Evolutionary conservation across 92 coral and sea anemone genomes (phyloP).

Genomic region (Parazoanthus darwini): DNA sequence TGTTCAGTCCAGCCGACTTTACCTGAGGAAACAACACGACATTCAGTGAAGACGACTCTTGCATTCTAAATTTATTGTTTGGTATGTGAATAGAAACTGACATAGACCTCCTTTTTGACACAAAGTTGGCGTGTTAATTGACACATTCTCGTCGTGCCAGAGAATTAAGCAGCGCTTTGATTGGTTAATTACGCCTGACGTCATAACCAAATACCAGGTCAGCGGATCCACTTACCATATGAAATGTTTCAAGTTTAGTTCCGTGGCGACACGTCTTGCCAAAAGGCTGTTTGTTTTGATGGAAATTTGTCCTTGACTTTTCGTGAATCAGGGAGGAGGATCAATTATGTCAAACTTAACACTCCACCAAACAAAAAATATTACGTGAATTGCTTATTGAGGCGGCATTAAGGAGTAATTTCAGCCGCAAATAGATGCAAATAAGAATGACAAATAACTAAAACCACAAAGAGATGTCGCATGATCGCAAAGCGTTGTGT

Average conservation of each 20-base stretch:
- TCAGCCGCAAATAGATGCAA: constrained; percentile 18
- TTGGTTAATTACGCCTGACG: constrained; percentile 66
- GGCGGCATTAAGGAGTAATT: constrained; percentile 13
- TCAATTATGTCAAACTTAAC: not conserved
- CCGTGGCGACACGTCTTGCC: not conserved
- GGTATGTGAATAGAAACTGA: constrained; percentile 63
- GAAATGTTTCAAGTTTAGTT: not conserved
- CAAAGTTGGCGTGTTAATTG: constrained; percentile 78
- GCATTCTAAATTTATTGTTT: constrained; percentile 60
- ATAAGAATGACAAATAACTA: constrained; percentile 19
- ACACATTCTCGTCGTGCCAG: constrained; percentile 86
- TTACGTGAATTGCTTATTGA: constrained; percentile 27
- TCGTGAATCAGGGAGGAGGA: not conserved
- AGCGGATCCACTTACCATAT: constrained; percentile 47
- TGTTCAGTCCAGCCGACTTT: constrained; percentile 10
- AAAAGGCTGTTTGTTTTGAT: not conserved
- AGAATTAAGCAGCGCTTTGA: constrained; percentile 47
- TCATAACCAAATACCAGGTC: constrained; percentile 70
- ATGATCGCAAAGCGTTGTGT: not conserved
- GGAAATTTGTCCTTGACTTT: not conserved
- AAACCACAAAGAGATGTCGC: not conserved
- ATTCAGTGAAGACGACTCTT: constrained; percentile 32
- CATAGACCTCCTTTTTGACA: constrained; percentile 75
- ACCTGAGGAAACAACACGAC: constrained; percentile 33
- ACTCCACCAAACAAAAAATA: not conserved